These are phyloP conservation scores for Prosapia bicincta DNA, from an alignment of 2,888 invertebrate genomes.

Conservation along the genomic window DNA sequence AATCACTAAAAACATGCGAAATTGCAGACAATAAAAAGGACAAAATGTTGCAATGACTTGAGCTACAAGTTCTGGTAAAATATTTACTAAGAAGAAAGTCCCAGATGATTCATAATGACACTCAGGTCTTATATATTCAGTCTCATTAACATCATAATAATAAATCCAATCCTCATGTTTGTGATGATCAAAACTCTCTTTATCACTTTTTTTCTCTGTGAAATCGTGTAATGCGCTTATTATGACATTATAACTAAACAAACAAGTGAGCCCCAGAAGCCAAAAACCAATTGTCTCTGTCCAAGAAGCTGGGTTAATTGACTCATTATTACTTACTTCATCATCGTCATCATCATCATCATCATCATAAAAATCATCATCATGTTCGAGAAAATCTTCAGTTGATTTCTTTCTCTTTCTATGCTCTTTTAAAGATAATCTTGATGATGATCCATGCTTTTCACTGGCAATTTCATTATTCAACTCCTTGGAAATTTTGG, in stretches of 20 bases:
- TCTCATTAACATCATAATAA: too few species aligned
- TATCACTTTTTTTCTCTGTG: background rate
- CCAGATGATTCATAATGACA: background rate
- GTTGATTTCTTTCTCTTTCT: background rate
- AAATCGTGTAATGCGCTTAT: background rate
- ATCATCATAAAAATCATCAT: too few species aligned
- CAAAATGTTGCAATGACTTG: background rate
- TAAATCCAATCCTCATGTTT: too few species aligned
- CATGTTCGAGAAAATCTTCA: too few species aligned
- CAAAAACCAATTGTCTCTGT: background rate
- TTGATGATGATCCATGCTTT: background rate
- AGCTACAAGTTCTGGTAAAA: background rate
- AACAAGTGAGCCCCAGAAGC: background rate
- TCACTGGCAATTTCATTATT: background rate
- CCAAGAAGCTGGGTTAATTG: background rate
- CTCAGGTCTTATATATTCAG: too few species aligned
- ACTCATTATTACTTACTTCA: background rate
- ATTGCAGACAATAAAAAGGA: background rate
- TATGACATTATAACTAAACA: background rate
- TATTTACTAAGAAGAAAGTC: background rate
- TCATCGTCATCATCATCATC: too few species aligned
- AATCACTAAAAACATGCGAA: background rate
- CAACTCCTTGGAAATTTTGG: background rate
- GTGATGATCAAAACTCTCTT: too few species aligned
- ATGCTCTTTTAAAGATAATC: background rate